Conservation (phyloP, 1,140 invertebrate genomes). For the Alviniconcha marisindica region DNA sequence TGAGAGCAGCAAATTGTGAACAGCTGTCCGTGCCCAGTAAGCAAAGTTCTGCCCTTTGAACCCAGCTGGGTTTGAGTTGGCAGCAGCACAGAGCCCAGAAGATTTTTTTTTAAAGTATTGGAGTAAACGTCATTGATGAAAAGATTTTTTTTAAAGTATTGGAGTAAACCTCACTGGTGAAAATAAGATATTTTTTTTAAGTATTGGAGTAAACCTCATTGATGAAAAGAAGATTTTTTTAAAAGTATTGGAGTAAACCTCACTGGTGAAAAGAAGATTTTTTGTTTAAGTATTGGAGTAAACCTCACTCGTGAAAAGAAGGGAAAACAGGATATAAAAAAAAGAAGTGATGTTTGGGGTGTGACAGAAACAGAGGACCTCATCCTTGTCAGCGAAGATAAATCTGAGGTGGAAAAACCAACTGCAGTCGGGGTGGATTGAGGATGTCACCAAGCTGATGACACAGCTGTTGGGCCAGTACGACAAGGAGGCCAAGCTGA, state of each 20-base stretch:
- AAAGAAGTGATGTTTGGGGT: background rate
- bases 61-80: background rate
- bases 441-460: background rate
- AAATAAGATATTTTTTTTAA: background rate
- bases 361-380: too few relatives aligned
- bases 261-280: background rate
- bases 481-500: background rate
- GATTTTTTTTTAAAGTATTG: too few relatives aligned
- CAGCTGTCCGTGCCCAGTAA: too few relatives aligned
- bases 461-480: background rate
- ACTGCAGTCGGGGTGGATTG: background rate
- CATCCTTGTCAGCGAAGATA: too few relatives aligned
- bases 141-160: too few relatives aligned
- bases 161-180: too few relatives aligned
- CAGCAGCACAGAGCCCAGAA: background rate
- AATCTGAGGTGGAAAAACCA: background rate
- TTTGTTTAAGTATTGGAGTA: too few relatives aligned
- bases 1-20: too few relatives aligned
- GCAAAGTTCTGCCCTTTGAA: too few relatives aligned
- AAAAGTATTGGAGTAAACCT: background rate
- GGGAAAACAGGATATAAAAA: background rate
- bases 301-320: conserved; percentile 2
- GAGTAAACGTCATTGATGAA: too few relatives aligned
- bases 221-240: background rate
- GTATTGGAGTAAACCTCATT: too few relatives aligned